Percentiles rank a stretch among this genome's conserved stretches.
Evolutionary conservation across 2,113 vertebrate species (phyloP).

Genomic region (Eretmochelys imbricata): DNA sequence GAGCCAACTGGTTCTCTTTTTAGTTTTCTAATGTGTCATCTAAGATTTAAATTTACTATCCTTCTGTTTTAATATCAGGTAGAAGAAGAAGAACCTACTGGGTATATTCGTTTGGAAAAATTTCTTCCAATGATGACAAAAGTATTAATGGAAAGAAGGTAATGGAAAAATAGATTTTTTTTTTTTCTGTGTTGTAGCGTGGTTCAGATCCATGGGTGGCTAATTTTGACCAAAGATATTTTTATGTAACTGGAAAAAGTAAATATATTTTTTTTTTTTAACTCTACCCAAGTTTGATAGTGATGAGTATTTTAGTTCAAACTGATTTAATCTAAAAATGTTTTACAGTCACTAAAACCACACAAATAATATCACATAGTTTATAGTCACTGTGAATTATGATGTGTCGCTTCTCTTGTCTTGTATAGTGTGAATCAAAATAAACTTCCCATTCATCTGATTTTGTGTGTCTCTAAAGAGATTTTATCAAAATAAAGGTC

Average conservation of each 20-base stretch:
- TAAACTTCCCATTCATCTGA: conserved; percentile 10
- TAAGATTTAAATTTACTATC: neutral
- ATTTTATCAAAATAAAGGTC: conserved; percentile 20
- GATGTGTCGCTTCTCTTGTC: neutral
- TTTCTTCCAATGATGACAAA: conserved; percentile 92
- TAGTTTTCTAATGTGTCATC: conserved; percentile 16
- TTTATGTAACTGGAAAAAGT: neutral
- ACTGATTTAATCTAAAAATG: neutral
- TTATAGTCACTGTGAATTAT: neutral
- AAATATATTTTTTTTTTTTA: neutral
- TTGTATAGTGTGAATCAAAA: conserved; percentile 25
- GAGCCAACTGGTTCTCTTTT: neutral
- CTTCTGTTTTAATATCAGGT: conserved; percentile 80
- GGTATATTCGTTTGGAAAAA: conserved; percentile 85
- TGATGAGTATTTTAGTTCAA: conserved; percentile 8
- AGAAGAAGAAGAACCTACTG: conserved; percentile 89
- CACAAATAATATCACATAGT: neutral
- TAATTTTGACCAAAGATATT: conserved; percentile 6
- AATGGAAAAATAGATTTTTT: conserved; percentile 35
- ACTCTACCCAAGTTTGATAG: neutral
- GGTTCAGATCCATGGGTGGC: neutral
- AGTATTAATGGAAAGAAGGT: conserved; percentile 87
- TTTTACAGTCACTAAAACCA: neutral
- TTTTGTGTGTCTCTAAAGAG: conserved; percentile 30
- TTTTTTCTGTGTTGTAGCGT: conserved; percentile 6